Conservation (phyloP, 2,797 vertebrate genomes). For the Trachops cirrhosus region DNA sequence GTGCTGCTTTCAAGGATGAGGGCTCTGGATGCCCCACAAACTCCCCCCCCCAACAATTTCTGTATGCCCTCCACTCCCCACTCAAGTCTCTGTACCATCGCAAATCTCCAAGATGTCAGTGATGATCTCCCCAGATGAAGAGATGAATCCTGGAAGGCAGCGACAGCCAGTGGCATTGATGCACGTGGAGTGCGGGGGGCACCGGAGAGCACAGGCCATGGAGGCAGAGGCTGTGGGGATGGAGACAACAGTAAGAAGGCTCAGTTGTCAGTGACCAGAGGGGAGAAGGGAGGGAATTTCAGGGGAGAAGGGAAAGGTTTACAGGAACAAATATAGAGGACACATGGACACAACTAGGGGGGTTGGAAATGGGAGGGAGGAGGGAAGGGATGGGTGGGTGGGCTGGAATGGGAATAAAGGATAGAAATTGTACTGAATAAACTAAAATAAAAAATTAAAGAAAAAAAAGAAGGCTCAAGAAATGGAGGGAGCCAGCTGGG, state of each 20-base stretch:
- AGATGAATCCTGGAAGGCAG: background rate
- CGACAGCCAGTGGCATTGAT: background rate
- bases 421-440: too few species aligned
- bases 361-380: too few species aligned
- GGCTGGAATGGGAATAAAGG: too few species aligned
- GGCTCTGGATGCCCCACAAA: background rate
- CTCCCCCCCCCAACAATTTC: background rate
- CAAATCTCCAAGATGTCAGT: fast-evolving
- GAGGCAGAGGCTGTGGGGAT: background rate
- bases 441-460: too few species aligned
- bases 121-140: background rate
- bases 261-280: too few species aligned
- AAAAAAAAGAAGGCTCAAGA: background rate
- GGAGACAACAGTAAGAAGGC: background rate
- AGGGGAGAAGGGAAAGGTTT: too few species aligned
- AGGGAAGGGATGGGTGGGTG: too few species aligned
- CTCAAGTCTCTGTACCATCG: background rate
- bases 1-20: background rate
- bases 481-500: background rate
- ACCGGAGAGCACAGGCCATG: fast-evolving
- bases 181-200: fast-evolving
- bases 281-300: too few species aligned
- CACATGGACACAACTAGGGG: too few species aligned
- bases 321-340: too few species aligned
- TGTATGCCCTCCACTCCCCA: too few species aligned